These are phyloP conservation scores for Cheilosia soror DNA, from an alignment of 2,888 invertebrate species.

Conservation along the genomic window DNA sequence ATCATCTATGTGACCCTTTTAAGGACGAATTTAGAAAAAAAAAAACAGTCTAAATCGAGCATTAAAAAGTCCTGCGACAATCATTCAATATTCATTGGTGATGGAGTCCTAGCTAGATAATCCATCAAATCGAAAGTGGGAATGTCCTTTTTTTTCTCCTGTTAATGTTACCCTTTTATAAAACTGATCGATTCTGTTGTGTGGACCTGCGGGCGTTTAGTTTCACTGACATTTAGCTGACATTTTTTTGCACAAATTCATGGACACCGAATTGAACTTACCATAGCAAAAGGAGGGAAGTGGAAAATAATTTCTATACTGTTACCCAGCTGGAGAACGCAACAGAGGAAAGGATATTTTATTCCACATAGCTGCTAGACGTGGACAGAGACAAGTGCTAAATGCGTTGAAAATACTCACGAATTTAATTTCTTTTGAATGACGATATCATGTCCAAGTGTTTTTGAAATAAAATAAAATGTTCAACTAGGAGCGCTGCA, in stretches of 20 bases:
- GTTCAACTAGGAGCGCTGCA: no score
- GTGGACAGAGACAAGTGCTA: not conserved
- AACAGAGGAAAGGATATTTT: slow-evolving; percentile 44
- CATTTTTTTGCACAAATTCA: not conserved
- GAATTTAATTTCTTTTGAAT: slow-evolving; percentile 47
- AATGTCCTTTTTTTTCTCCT: slow-evolving; percentile 14
- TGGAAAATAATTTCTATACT: not conserved
- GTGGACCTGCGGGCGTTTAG: slow-evolving; percentile 26
- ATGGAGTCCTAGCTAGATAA: slow-evolving; percentile 19
- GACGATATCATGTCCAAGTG: slow-evolving; percentile 34
- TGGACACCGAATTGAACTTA: slow-evolving; percentile 10
- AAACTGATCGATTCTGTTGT: slow-evolving; percentile 15
- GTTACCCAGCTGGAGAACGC: not conserved
- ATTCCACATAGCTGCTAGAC: slow-evolving; percentile 3
- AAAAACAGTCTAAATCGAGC: not conserved
- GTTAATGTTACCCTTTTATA: slow-evolving; percentile 17
- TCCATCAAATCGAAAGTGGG: slow-evolving; percentile 22
- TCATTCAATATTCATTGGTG: slow-evolving; percentile 39
- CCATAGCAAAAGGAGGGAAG: slow-evolving; percentile 1
- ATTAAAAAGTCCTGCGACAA: slow-evolving; percentile 28
- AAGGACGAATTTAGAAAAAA: not conserved
- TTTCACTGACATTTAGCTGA: slow-evolving; percentile 21
- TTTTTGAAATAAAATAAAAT: slow-evolving; percentile 31
- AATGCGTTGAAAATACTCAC: slow-evolving; percentile 44
- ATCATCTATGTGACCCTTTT: not conserved